Percentiles rank a stretch among this genome's conserved stretches.
Conservation (phyloP, 2,888 invertebrate genomes). For the Philaethria dido region DNA sequence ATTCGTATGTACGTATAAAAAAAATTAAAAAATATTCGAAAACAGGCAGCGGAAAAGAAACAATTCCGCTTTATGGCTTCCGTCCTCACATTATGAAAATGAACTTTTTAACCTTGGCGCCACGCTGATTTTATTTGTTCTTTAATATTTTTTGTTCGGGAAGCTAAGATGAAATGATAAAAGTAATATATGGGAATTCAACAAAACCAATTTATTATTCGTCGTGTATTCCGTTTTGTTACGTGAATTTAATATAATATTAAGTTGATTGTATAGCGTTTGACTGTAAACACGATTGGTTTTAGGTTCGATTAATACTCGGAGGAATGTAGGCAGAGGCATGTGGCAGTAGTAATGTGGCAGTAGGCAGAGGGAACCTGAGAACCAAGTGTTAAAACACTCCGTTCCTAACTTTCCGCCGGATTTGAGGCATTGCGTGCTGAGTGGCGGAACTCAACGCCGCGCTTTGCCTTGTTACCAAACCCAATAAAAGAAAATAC, state of each 20-base stretch:
- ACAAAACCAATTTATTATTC: conserved; percentile 27
- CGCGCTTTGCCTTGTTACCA: too few species aligned
- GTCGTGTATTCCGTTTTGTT: conserved; percentile 19
- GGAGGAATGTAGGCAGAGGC: too few species aligned
- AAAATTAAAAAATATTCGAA: conserved; percentile 52
- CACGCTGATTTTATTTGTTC: conserved; percentile 42
- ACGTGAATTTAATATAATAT: conserved; percentile 12
- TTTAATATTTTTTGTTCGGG: conserved; percentile 29
- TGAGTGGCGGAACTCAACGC: too few species aligned
- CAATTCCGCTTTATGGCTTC: conserved; percentile 76
- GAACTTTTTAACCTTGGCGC: conserved; percentile 67
- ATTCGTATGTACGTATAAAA: conserved; percentile 46
- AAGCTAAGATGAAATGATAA: conserved; percentile 37
- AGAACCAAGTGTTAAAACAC: too few species aligned
- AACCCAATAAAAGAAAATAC: too few species aligned
- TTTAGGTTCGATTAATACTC: too few species aligned
- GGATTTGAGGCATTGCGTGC: too few species aligned
- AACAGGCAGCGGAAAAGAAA: conserved; percentile 60
- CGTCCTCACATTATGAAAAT: conserved; percentile 77
- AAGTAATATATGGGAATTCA: conserved; percentile 29
- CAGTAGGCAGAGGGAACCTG: too few species aligned
- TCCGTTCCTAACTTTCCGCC: too few species aligned
- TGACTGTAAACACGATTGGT: too few species aligned
- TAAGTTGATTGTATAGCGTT: background rate
- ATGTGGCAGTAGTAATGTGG: too few species aligned